Base-by-base conservation (phyloP, 2,888 invertebrate genomes). In the Cetonia aurata region DNA sequence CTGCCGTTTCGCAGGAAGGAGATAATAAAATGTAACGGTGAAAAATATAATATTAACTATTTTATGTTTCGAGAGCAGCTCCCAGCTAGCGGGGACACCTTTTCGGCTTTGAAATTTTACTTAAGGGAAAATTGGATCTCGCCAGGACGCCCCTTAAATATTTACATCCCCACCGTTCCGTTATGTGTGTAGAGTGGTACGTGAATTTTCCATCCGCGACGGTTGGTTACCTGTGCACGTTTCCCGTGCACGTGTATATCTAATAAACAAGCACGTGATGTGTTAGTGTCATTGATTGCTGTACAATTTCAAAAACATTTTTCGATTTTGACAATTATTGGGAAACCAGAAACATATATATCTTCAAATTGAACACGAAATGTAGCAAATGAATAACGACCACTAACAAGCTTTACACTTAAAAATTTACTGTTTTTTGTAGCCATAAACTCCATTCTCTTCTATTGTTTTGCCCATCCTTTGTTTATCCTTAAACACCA, bases 41-140 rank as follows among this genome's bases (percentile, higher is more conserved):
- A 62, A 65, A 65, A 65, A 65, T 65, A 65, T 65, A 50, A 65
- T 65, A 65, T 65, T 65, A 65, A 65, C 62, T 65, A 65, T 65
- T 65, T 65, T 65, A 65, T 65, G 62, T 65, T 65, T 65, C 37
- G 50, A 50, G 62, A 31, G 50, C 12, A 65, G 50, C 62, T 41
- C 50, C 62, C 37, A 65, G 62, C 62, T 65, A 50, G 62, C 50
- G 41, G 41, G 50, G 62, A 65, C 62, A 65, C 62, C 62, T 41
- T 52, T 37, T 65, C 62, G 62, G 62, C 62, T 65, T 65, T 65
- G 62, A 65, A 65, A 65, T 65, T 65, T 65, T 65, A 65, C 62
- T 65, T 65, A 50, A 65, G 62, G 50, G 62, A 50, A 65, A 52
- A 65, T 65, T 65, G 62, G 48, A 65, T 65, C 50, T 65, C 50